Evolutionary conservation across 2,113 vertebrate genomes (phyloP).

Genomic region (Conger conger): DNA sequence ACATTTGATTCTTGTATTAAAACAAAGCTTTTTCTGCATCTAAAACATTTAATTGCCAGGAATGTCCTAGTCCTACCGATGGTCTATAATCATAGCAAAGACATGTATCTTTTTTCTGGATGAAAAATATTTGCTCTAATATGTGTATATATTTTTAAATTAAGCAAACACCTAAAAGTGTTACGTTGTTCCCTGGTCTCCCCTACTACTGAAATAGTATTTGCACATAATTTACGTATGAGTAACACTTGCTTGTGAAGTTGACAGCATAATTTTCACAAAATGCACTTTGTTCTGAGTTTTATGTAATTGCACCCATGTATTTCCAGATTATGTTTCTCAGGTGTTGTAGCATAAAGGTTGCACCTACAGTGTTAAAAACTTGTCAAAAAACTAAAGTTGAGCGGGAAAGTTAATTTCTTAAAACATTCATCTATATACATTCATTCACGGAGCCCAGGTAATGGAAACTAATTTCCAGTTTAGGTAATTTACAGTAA

Average conservation of each 20-base stretch:
- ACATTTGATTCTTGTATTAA: too few species aligned
- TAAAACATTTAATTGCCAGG: too few species aligned
- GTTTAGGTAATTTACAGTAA: slow-evolving; percentile 60
- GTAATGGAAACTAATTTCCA: slow-evolving; percentile 58
- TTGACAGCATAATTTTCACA: background rate
- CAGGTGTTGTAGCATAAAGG: background rate
- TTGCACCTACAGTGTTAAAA: background rate
- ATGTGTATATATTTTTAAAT: too few species aligned
- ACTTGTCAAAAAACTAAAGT: slow-evolving; percentile 14
- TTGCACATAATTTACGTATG: background rate
- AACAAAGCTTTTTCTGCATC: too few species aligned
- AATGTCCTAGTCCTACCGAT: too few species aligned
- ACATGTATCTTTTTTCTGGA: too few species aligned
- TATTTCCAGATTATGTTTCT: slow-evolving; percentile 1
- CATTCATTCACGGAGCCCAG: slow-evolving; percentile 57
- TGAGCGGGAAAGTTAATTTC: slow-evolving; percentile 38
- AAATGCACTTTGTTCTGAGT: slow-evolving; percentile 4
- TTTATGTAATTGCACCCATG: background rate
- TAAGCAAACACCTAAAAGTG: too few species aligned
- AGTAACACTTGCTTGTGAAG: background rate
- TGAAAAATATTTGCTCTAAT: too few species aligned
- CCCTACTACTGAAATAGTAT: background rate
- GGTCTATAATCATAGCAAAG: too few species aligned
- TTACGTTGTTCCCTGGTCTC: too few species aligned
- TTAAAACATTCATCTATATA: slow-evolving; percentile 51